Conservation (phyloP, 2,797 vertebrate genomes). For the Eleutherodactylus coqui region DNA sequence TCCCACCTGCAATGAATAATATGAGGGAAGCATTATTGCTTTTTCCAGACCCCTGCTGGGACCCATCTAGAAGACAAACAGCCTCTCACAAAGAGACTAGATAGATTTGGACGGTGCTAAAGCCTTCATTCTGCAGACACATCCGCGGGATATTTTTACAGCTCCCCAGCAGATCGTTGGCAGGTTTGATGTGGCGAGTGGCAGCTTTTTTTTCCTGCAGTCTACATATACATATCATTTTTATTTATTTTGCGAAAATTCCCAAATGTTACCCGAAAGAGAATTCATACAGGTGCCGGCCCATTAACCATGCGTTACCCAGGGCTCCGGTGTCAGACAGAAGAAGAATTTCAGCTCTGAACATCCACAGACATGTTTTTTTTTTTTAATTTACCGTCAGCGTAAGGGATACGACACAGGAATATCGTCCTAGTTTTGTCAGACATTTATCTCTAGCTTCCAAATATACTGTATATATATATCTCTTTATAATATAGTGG, state of each 20-base stretch:
- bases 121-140: constrained; percentile 17
- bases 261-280: constrained; percentile 39
- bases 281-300: not conserved
- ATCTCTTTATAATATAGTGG: not conserved
- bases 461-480: not conserved
- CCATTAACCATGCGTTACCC: constrained; percentile 16
- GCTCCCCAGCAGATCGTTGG: constrained; percentile 38
- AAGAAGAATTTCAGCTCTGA: constrained; percentile 35
- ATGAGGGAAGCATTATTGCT: constrained; percentile 49
- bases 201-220: not conserved
- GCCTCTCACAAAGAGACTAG: constrained; percentile 28
- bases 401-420: not conserved
- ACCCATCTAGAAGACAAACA: constrained; percentile 38
- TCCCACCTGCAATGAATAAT: constrained; percentile 73
- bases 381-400: not conserved
- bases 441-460: constrained; percentile 8
- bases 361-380: not conserved
- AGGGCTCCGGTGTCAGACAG: not conserved
- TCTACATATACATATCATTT: constrained; percentile 10
- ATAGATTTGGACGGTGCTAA: constrained; percentile 25
- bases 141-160: constrained; percentile 51
- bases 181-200: constrained; percentile 7
- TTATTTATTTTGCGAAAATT: constrained; percentile 10
- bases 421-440: not conserved
- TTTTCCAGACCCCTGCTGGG: constrained; percentile 39